These are phyloP conservation scores for Scaptodrosophila lebanonensis DNA, from an alignment of 1,140 invertebrate genomes.

Conservation along the genomic window DNA sequence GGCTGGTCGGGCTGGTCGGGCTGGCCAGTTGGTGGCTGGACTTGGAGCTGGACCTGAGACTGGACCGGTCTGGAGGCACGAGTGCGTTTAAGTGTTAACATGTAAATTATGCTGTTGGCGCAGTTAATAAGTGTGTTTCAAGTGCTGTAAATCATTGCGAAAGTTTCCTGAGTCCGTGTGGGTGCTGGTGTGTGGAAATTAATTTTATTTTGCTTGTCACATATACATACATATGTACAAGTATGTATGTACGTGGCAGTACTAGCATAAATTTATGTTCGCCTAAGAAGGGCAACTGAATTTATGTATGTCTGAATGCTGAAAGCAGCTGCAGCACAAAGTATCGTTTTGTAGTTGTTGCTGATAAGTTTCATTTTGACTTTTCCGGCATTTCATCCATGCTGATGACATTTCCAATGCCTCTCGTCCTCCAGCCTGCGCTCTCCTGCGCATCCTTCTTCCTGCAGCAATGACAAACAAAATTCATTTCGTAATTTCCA, in stretches of 20 bases:
- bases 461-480: conserved; percentile 39
- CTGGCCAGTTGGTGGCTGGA: neutral
- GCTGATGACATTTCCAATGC: conserved; percentile 73
- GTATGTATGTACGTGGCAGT: too few relatives aligned
- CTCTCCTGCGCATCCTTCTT: neutral
- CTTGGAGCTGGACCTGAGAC: conserved; percentile 1
- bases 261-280: neutral
- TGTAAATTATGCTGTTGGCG: conserved; percentile 70
- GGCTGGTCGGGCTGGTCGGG: too few relatives aligned
- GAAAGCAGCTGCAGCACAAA: conserved; percentile 25
- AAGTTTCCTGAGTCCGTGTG: conserved; percentile 48
- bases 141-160: conserved; percentile 57
- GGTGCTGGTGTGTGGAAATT: conserved; percentile 39
- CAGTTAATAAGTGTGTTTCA: conserved; percentile 67
- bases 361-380: conserved; percentile 74
- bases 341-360: conserved; percentile 66
- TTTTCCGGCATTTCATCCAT: conserved; percentile 74
- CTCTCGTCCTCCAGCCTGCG: neutral
- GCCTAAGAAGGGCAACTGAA: conserved; percentile 3
- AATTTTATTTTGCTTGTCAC: conserved; percentile 40
- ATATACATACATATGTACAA: too few relatives aligned
- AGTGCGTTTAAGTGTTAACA: conserved; percentile 76
- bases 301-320: conserved; percentile 31
- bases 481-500: conserved; percentile 72
- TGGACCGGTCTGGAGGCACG: conserved; percentile 16